These are phyloP conservation scores for Drosophila ogumai DNA, from an alignment of 1,140 invertebrate species.

Conservation along the genomic window DNA sequence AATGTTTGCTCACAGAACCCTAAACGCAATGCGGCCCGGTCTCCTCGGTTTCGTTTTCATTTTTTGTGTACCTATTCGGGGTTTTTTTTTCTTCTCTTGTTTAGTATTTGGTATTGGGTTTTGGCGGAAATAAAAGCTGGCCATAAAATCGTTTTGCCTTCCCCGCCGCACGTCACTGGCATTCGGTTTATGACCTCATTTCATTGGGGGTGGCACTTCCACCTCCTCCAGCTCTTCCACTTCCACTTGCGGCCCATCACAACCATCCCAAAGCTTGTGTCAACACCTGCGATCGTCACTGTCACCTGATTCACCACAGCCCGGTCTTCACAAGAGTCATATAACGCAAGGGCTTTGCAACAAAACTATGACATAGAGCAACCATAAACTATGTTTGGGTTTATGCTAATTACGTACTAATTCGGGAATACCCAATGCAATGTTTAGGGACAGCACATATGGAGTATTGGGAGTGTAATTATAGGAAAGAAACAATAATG, in stretches of 20 bases:
- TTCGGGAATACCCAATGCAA: slow-evolving; percentile 6
- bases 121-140: slow-evolving; percentile 66
- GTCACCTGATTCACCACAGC: slow-evolving; percentile 68
- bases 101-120: slow-evolving; percentile 22
- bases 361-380: slow-evolving; percentile 3
- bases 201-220: slow-evolving; percentile 61
- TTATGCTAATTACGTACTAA: neutral
- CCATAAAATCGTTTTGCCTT: slow-evolving; percentile 49
- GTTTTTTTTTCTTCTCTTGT: slow-evolving; percentile 21
- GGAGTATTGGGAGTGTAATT: neutral
- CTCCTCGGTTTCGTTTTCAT: slow-evolving; percentile 54
- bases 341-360: slow-evolving; percentile 38
- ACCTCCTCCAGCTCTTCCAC: slow-evolving; percentile 11
- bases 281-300: slow-evolving; percentile 67
- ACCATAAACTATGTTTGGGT: slow-evolving; percentile 1
- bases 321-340: slow-evolving; percentile 51
- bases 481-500: neutral
- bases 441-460: neutral
- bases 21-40: slow-evolving; percentile 12
- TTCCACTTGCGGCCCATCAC: neutral
- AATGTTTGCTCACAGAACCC: slow-evolving; percentile 60
- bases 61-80: slow-evolving; percentile 33
- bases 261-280: slow-evolving; percentile 47
- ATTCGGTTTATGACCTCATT: slow-evolving; percentile 69
- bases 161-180: slow-evolving; percentile 46